Conservation (phyloP, 2,113 vertebrate species). For the Hepsetus odoe region DNA sequence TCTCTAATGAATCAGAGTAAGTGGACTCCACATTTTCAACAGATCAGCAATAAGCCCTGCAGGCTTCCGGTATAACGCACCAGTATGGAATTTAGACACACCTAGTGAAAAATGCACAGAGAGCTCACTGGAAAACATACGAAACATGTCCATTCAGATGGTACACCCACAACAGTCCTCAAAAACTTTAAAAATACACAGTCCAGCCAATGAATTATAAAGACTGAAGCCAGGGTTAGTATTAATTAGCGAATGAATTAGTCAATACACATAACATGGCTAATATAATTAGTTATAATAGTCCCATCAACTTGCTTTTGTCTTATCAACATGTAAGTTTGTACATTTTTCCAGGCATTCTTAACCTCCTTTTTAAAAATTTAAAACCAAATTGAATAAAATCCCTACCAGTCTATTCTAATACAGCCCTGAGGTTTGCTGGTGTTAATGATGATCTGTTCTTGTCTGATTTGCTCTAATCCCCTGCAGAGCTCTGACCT, state of each 20-base stretch:
- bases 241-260: too few species aligned
- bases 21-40: not conserved
- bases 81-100: conserved; percentile 22
- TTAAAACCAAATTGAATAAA: too few species aligned
- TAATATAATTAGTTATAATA: too few species aligned
- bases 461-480: not conserved
- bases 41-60: conserved; percentile 3
- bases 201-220: too few species aligned
- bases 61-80: conserved; percentile 9
- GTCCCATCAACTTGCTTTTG: too few species aligned
- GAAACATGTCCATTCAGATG: not conserved
- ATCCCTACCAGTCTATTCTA: not conserved
- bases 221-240: too few species aligned
- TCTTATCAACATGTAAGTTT: not conserved
- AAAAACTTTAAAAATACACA: too few species aligned
- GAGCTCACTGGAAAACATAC: not conserved
- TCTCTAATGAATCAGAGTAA: conserved; percentile 13
- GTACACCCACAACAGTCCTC: too few species aligned
- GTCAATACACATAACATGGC: too few species aligned
- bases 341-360: not conserved
- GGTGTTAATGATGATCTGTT: not conserved
- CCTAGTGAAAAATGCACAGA: conserved; percentile 27
- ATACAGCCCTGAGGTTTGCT: not conserved
- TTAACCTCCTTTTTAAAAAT: too few species aligned
- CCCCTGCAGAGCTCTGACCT: conserved; percentile 40